Conservation (phyloP, 2,113 vertebrate genomes). For the Osmerus mordax region DNA sequence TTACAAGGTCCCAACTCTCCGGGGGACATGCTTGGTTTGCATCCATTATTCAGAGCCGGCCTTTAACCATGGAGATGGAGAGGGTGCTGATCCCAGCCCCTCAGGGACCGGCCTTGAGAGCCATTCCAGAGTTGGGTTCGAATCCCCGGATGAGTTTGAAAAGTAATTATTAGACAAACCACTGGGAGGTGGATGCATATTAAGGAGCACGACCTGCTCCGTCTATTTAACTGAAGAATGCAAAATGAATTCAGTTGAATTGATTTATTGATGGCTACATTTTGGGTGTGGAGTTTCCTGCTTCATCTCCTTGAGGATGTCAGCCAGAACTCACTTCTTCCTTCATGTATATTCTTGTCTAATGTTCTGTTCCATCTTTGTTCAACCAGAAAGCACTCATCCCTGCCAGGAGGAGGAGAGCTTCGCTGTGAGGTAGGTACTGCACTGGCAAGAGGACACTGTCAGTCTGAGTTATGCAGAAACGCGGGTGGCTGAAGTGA, state of each 20-base stretch:
- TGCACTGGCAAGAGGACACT: slow-evolving; percentile 41
- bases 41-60: slow-evolving; percentile 41
- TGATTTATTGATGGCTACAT: no score
- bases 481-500: slow-evolving; percentile 24
- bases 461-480: slow-evolving; percentile 58
- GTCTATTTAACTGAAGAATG: no score
- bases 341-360: no score
- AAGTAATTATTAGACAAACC: no score
- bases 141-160: not conserved
- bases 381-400: slow-evolving; percentile 21
- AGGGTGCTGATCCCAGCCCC: slow-evolving; percentile 15
- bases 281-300: no score
- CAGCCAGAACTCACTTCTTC: no score
- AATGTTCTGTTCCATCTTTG: no score
- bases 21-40: slow-evolving; percentile 17
- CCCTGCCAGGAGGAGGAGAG: slow-evolving; percentile 51
- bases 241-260: no score
- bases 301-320: no score
- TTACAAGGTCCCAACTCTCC: slow-evolving; percentile 3
- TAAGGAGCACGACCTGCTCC: no score
- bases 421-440: not conserved
- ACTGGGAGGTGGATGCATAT: no score
- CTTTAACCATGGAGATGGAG: slow-evolving; percentile 15
- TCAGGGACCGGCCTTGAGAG: not conserved
- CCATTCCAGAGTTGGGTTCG: not conserved